phyloP scores from a whole-genome alignment of 2,113 vertebrate species.

The Heterotis niloticus region DNA sequence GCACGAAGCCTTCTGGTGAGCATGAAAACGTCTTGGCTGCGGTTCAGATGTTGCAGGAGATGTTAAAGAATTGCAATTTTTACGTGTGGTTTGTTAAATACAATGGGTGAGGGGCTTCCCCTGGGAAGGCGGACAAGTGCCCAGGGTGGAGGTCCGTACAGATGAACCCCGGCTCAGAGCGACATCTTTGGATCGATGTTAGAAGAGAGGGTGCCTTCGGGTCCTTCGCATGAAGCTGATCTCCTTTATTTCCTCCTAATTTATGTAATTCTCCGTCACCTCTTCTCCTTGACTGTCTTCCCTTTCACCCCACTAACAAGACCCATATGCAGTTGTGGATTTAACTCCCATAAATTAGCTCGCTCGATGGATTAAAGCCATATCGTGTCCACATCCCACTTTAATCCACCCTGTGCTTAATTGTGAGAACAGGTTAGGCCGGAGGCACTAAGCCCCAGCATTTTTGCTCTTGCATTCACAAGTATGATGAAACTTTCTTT shows the following conservation, averaged over 20 bases:
- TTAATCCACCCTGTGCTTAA: slow-evolving; percentile 6
- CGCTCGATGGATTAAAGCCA: background rate
- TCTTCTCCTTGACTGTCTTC: background rate
- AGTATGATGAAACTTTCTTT: no score
- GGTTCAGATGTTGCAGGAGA: background rate
- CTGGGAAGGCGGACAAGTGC: background rate
- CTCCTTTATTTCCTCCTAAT: no score
- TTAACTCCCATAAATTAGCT: background rate
- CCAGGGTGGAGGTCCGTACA: background rate
- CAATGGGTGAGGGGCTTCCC: slow-evolving; percentile 13
- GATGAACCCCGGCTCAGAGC: background rate
- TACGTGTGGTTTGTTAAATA: slow-evolving; percentile 9
- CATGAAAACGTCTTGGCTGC: background rate
- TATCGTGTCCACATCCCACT: background rate
- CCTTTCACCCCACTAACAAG: background rate
- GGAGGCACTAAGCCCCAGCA: no score
- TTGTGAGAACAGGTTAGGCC: background rate
- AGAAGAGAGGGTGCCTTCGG: no score
- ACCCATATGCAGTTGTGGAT: background rate
- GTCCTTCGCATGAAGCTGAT: no score
- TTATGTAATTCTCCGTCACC: no score
- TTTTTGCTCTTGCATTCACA: background rate
- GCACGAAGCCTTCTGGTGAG: background rate
- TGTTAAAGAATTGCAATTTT: slow-evolving; percentile 31
- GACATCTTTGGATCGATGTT: background rate